Evolutionary conservation across 1,140 invertebrate species (phyloP), one percentile per base, ranked within the genome.

Genomic region (Brevipalpus yothersi): DNA sequence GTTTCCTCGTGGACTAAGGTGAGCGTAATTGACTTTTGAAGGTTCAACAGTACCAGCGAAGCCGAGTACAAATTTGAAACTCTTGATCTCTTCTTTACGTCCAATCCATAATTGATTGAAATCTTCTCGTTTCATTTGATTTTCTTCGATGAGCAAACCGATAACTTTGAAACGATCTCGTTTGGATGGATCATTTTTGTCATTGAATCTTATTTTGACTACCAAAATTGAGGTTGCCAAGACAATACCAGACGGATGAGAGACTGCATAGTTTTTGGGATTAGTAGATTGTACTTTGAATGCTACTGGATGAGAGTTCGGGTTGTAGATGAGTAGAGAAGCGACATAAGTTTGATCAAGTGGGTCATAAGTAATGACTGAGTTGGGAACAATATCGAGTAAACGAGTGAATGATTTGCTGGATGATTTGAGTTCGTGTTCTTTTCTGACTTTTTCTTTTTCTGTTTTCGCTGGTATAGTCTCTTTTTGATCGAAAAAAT

Each of bases 281-380:
- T 49, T 56, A n/a, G 19, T 62, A 5, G 53, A 59, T 53, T 62
- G 61, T 3, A 62, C 40, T 53, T 62, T 62, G 39, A 59, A 62
- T 39, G 61, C 61, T 19, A 62, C 15, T n/a, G 53, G 42, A 45
- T 11, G n/a, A 10, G 53, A n/a, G 13, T 12, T 11, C 15, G 31
- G 17, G 49, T 62, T 62, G 17, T n/a, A 17, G 12, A 58, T 51
- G 11, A 31, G 11, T 15, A 58, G 9, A 13, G 19, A 12, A 2
- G 45, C 58, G 11, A 49, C 39, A 41, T 39, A 53, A 40, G 23
- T 4, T 12, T 31, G 15, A 31, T 58, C 43, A 40, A 17, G 13
- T 13, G 13, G 19, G 21, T 49, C 45, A 41, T 40, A 58, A n/a
- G 10, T 13, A 40, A 49, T 39, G 15, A 23, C 15, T 57, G n/a